Evolutionary conservation across 2,797 vertebrate genomes (phyloP), one percentile per base, ranked within the genome.

Genomic region (Aratinga solstitialis): DNA sequence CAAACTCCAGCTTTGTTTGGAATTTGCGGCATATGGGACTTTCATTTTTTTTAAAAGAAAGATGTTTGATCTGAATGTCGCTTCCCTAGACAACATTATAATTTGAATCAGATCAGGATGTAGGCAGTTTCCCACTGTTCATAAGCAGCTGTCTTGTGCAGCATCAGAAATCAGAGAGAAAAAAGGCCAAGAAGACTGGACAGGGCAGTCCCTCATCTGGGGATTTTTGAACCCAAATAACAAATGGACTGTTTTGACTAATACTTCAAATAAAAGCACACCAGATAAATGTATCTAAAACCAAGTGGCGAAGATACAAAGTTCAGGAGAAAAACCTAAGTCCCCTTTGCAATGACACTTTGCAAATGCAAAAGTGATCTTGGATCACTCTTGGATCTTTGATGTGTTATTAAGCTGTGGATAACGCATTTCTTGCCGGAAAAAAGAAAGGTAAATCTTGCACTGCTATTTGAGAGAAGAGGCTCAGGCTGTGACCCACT

Each of bases 1-100:
- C 56, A 92, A 93, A 84, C 62, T 96, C 66, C 40, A 75, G 69
- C 66, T 95, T 95, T 90, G 91, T 93, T 95, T 86, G 66, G 69
- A 91, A 95, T 93, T 93, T 3, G 7, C 2, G 3, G 51, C 89
- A 90, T 86, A 82, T 58, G 61, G 67, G 40, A 56, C 45, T 58
- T 58, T 43, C 13, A 24, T 59, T 87, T 74, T 85, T 85, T 84
- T 87, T 43, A 8, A 32, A 34, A 59, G 56, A 59, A 36, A 26
- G 22, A 62, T 27, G 32, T 92, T 92, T 92, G 76, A 93, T 90
- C 76, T 89, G 74, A 89, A 91, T 73, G 69, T 79, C 3, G 1
- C 67, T 96, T 51, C 59, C 58, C 63, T 79, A 87, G 63, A 94
- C 66, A 79, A 47, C 30, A 56, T 66, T 87, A 86, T 42, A 91